Conservation (phyloP, 2,888 invertebrate genomes). For the Sicus ferrugineus region DNA sequence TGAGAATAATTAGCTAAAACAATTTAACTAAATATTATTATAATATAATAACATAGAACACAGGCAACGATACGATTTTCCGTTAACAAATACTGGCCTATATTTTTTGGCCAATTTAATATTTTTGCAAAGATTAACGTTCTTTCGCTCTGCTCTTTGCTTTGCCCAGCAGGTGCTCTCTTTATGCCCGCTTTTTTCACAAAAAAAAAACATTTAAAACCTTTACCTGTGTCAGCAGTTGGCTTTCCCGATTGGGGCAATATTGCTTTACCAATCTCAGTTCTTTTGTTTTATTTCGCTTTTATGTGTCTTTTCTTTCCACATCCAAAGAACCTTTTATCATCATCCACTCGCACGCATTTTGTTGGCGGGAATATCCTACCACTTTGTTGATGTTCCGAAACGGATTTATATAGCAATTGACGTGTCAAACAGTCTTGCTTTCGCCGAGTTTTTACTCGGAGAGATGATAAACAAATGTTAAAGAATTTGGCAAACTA, state of each 20-base stretch:
- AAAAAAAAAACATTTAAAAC: slow-evolving; percentile 31
- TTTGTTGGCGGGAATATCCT: slow-evolving; percentile 32
- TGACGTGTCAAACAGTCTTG: too few relatives aligned
- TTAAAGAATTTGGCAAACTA: too few relatives aligned
- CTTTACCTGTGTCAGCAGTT: slow-evolving; percentile 3
- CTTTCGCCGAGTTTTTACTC: too few relatives aligned
- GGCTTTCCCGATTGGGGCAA: slow-evolving; percentile 19
- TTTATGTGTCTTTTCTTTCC: slow-evolving; percentile 32
- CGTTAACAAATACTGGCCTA: slow-evolving; percentile 33
- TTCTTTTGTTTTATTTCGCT: slow-evolving; percentile 26
- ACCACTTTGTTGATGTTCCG: slow-evolving; percentile 6
- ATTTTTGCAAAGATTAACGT: slow-evolving; percentile 25
- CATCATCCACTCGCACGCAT: slow-evolving; percentile 32
- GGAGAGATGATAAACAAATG: too few relatives aligned
- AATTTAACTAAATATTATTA: too few relatives aligned
- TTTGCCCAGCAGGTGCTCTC: slow-evolving; percentile 37
- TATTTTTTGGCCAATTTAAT: slow-evolving; percentile 9
- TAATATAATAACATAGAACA: too few relatives aligned
- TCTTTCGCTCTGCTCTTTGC: slow-evolving; percentile 31
- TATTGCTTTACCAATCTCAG: slow-evolving; percentile 10
- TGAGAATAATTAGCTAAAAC: too few relatives aligned
- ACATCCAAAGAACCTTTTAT: slow-evolving; percentile 29
- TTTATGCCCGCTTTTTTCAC: slow-evolving; percentile 36
- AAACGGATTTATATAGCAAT: too few relatives aligned
- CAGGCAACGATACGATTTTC: slow-evolving; percentile 34